A percentile compares a stretch with the other conserved stretches of the same genome.
Evolutionary conservation across 2,797 vertebrate species (phyloP).

Genomic region (Xenops minutus): DNA sequence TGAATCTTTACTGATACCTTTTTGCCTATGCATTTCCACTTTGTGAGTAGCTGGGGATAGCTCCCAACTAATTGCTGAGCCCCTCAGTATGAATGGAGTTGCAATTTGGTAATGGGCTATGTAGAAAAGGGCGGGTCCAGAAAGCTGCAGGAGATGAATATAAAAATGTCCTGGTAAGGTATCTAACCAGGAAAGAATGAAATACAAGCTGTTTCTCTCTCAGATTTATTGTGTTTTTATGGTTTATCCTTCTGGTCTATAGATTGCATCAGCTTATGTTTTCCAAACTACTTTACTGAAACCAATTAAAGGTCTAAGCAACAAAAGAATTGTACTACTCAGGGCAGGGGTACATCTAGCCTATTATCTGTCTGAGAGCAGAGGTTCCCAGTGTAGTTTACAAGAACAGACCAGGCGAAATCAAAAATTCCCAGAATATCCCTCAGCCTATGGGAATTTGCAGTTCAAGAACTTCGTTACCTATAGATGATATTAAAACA

Average conservation of each 20-base stretch:
- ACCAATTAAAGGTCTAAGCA: background rate
- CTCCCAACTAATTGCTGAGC: background rate
- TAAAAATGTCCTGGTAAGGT: background rate
- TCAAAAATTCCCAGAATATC: background rate
- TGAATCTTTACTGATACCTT: background rate
- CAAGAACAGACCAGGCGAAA: background rate
- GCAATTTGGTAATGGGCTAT: background rate
- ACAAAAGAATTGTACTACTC: background rate
- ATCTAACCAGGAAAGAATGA: background rate
- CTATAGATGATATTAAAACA: background rate
- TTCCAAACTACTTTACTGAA: background rate
- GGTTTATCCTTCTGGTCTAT: background rate
- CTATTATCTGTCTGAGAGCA: background rate
- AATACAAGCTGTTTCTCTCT: background rate
- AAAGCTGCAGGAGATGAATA: background rate
- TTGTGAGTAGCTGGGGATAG: background rate
- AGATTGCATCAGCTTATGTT: background rate
- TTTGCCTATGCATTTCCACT: background rate
- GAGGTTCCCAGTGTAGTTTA: background rate
- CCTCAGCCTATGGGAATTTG: background rate
- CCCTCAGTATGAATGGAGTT: background rate
- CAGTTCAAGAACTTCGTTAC: background rate
- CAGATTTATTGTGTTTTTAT: background rate
- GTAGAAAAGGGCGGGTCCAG: background rate
- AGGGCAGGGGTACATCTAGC: background rate